Conservation (phyloP, 2,113 vertebrate species). For the Takifugu bimaculatus region DNA sequence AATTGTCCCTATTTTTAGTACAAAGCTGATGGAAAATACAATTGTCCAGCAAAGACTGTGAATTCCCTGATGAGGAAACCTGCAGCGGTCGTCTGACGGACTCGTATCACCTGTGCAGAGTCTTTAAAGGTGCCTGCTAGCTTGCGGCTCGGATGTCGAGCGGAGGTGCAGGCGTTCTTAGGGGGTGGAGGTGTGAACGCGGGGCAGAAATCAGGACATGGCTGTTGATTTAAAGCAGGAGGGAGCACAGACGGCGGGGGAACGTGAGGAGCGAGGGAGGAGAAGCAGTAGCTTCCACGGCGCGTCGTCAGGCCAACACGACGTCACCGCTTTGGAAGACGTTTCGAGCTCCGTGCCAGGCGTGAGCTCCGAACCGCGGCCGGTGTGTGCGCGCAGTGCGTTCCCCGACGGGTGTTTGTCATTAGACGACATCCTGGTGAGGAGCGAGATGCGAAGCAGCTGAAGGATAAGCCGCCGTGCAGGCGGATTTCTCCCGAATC, state of each 20-base stretch:
- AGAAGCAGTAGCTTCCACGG: constrained; percentile 1
- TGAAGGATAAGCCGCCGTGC: constrained; percentile 6
- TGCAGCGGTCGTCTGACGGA: not conserved
- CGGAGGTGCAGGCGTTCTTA: not conserved
- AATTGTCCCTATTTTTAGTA: too few species aligned
- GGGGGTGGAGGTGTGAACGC: not conserved
- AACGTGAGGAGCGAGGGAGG: not conserved
- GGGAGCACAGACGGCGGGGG: not conserved
- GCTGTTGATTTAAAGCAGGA: not conserved
- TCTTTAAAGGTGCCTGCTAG: not conserved
- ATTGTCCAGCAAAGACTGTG: too few species aligned
- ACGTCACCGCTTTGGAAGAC: constrained; percentile 33
- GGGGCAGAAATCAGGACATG: not conserved
- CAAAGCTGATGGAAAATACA: too few species aligned
- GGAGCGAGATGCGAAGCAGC: constrained; percentile 2
- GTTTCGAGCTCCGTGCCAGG: constrained; percentile 24
- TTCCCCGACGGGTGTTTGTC: not conserved
- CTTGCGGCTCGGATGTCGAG: too few species aligned
- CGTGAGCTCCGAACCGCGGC: constrained; percentile 44
- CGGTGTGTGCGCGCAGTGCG: not conserved
- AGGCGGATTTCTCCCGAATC: constrained; percentile 16
- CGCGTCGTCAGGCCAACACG: constrained; percentile 15
- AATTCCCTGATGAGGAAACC: too few species aligned
- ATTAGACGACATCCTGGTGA: not conserved
- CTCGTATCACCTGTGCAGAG: constrained; percentile 2